These are phyloP conservation scores for Scolopax mira DNA, from an alignment of 2,113 vertebrate genomes.

Conservation along the genomic window DNA sequence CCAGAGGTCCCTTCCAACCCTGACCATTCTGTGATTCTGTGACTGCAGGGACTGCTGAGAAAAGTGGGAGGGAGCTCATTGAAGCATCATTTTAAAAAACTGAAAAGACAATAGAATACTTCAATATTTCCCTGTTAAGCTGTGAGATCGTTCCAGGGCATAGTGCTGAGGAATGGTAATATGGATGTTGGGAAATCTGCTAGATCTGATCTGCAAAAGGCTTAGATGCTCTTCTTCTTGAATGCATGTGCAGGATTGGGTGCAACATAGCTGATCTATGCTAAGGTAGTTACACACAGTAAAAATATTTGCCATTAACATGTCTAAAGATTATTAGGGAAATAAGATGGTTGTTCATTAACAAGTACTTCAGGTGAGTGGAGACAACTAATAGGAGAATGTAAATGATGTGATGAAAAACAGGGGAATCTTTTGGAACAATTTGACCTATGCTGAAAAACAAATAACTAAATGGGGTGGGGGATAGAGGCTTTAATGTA, in stretches of 20 bases:
- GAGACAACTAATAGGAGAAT: background rate
- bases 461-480: rapidly evolving
- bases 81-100: background rate
- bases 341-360: background rate
- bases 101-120: background rate
- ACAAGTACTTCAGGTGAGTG: background rate
- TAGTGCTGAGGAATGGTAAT: background rate
- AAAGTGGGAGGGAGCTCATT: background rate
- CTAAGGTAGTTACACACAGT: background rate
- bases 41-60: background rate
- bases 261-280: background rate
- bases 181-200: background rate
- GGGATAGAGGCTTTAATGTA: rapidly evolving
- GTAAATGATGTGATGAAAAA: background rate
- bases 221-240: background rate
- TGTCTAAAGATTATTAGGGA: background rate
- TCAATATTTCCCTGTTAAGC: background rate
- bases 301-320: background rate
- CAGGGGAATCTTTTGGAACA: background rate
- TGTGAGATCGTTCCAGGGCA: background rate
- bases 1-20: no score
- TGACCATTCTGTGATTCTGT: no score
- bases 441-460: background rate
- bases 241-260: background rate
- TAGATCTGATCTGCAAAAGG: background rate